Conservation (phyloP, 2,113 vertebrate genomes). For the Prochilodus magdalenae region DNA sequence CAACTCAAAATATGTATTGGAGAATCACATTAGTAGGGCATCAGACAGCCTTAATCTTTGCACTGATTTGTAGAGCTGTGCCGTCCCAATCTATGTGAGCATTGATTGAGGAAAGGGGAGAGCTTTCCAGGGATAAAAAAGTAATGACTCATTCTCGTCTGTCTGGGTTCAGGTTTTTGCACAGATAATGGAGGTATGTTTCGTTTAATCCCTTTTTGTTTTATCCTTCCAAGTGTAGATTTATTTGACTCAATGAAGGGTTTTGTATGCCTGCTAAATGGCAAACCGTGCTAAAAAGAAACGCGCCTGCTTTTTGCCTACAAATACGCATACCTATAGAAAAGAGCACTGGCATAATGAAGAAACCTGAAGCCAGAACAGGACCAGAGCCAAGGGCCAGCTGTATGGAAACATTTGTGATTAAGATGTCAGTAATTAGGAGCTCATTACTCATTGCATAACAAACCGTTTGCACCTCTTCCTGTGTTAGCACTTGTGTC, state of each 20-base stretch:
- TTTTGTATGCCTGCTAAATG: constrained; percentile 29
- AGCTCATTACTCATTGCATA: constrained; percentile 35
- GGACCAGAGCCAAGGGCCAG: constrained; percentile 12
- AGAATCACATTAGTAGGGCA: not conserved
- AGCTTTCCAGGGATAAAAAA: constrained; percentile 45
- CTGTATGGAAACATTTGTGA: constrained; percentile 36
- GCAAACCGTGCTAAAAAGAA: constrained; percentile 5
- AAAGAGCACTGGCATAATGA: not conserved
- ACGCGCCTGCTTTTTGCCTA: not conserved
- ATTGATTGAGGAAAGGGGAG: constrained; percentile 22
- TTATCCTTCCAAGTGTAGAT: constrained; percentile 37
- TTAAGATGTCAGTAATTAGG: constrained; percentile 45
- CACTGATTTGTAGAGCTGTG: constrained; percentile 18
- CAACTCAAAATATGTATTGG: not conserved
- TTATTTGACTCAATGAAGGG: constrained; percentile 32
- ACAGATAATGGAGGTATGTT: constrained; percentile 36
- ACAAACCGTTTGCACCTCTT: constrained; percentile 23
- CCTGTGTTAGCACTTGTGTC: constrained; percentile 24
- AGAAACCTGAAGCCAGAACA: not conserved
- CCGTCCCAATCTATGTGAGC: constrained; percentile 22
- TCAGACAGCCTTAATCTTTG: constrained; percentile 17
- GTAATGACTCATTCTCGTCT: constrained; percentile 41
- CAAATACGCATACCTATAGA: not conserved
- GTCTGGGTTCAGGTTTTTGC: constrained; percentile 28
- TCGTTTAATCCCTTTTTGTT: constrained; percentile 49